A percentile compares a stretch with the other conserved stretches of the same genome.
These are phyloP conservation scores for Heliconius melpomene DNA, from an alignment of 1,140 invertebrate species.

Conservation along the genomic window DNA sequence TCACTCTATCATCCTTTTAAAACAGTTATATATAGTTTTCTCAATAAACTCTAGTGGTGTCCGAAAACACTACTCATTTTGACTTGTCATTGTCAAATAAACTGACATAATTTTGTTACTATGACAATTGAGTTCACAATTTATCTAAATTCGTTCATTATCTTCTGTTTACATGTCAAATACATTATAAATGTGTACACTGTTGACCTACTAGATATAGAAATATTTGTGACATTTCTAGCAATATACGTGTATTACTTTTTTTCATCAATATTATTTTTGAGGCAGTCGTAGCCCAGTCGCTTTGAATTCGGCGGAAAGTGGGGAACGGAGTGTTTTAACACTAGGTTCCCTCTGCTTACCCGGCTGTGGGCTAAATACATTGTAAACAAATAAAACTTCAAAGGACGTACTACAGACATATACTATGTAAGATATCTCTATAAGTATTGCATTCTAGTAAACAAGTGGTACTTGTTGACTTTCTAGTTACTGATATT, in stretches of 20 bases:
- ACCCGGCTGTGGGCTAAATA: too few species aligned
- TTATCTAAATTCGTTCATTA: neutral
- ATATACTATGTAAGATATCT: neutral
- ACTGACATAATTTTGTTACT: neutral
- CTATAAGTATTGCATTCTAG: neutral
- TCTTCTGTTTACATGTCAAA: slow-evolving; percentile 18
- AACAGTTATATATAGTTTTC: too few species aligned
- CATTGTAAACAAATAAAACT: too few species aligned
- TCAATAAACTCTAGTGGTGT: too few species aligned
- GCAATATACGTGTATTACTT: neutral
- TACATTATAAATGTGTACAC: slow-evolving; percentile 14
- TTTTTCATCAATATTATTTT: neutral
- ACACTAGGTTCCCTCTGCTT: too few species aligned
- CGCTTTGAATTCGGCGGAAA: too few species aligned
- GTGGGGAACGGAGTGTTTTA: too few species aligned
- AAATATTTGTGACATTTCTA: neutral
- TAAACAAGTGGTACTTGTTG: slow-evolving; percentile 20
- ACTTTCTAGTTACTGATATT: slow-evolving; percentile 31
- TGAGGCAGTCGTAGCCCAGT: too few species aligned
- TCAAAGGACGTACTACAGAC: too few species aligned
- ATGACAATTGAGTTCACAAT: neutral
- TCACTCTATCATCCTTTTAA: too few species aligned
- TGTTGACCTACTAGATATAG: neutral
- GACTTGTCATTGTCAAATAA: neutral
- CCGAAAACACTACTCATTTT: too few species aligned